Percentiles rank a stretch among this genome's conserved stretches.
These are phyloP conservation scores for Glyphotaelius pellucidus DNA, from an alignment of 2,888 invertebrate species.

Conservation along the genomic window DNA sequence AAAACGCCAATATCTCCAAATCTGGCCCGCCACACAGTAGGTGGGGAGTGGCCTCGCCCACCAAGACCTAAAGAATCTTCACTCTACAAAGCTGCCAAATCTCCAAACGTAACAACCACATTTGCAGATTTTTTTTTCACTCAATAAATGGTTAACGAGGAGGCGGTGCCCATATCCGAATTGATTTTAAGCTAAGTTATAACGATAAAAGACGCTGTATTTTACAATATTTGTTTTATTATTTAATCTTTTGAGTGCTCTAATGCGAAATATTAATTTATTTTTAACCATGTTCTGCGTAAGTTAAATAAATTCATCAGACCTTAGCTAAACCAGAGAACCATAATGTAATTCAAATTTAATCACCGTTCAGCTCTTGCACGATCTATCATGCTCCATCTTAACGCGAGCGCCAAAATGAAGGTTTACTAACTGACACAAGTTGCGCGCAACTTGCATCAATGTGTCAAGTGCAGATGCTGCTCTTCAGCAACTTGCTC, in stretches of 20 bases:
- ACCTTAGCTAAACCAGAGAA: background rate
- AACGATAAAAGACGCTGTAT: too few relatives aligned
- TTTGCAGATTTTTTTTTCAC: too few relatives aligned
- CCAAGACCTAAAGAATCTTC: too few relatives aligned
- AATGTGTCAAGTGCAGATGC: conserved; percentile 20
- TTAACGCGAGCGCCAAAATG: background rate
- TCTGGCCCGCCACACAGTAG: too few relatives aligned
- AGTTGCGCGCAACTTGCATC: background rate
- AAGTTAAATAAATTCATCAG: background rate
- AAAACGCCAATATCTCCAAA: too few relatives aligned
- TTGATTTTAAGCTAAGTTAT: too few relatives aligned
- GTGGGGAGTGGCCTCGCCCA: too few relatives aligned
- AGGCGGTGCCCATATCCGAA: too few relatives aligned
- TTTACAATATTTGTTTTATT: too few relatives aligned
- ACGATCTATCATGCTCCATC: background rate
- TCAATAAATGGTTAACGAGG: too few relatives aligned
- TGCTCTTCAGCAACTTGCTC: background rate
- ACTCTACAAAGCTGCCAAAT: too few relatives aligned
- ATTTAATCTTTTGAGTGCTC: background rate
- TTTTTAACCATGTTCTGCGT: background rate
- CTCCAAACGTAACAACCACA: too few relatives aligned
- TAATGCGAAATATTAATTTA: background rate
- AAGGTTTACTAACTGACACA: conserved; percentile 10
- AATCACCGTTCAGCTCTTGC: background rate
- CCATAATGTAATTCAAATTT: background rate